Evolutionary conservation across 2,888 invertebrate genomes (phyloP), one percentile per base, ranked within the genome.

Genomic region (Oscheius sp.): DNA sequence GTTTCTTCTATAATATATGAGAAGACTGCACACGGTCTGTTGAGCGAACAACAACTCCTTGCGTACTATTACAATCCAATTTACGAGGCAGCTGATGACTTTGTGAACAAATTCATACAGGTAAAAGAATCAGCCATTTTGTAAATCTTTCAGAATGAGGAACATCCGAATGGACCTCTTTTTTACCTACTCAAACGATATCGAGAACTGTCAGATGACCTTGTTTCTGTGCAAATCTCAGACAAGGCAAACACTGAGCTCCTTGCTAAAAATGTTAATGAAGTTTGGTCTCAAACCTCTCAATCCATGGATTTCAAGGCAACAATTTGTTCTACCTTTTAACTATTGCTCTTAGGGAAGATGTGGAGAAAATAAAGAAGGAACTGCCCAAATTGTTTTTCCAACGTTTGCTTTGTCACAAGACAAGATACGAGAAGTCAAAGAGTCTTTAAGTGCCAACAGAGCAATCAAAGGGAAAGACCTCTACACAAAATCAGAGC

Each of bases 1-100:
- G 17, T 71, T 10, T 63, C 69, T 1, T 67, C 69, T 12, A 50
- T 70, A 4, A 61, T 88, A 87, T 58, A 87, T 87, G 85, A 88
- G 87, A 52, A 71, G 8, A 75, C 69, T 33, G 78, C 79, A 25
- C 72, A 76, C 29, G 84, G 82, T 39, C 70, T 85, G 27, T 61
- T 85, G 70, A 75, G 74, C 15, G 83, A 84, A 52, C 73, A 73
- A n/a, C 75, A 82, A 33, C 70, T 85, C 6, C 71, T 84, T 45
- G 58, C 73, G 20, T 85, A 74, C 71, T 86, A 86, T 66, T 76
- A 82, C 61, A 86, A 86, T 68, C 76, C 80, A 23, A 68, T 82
- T 8, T 76, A 84, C 39, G 84, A 85, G 52, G 55, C 72, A n/a
- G 77, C 82, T n/a, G 84, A 85, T 17, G 80, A 80, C 17, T 82